Conservation (phyloP, 1,140 invertebrate genomes). For the Rhopalosiphum padi region DNA sequence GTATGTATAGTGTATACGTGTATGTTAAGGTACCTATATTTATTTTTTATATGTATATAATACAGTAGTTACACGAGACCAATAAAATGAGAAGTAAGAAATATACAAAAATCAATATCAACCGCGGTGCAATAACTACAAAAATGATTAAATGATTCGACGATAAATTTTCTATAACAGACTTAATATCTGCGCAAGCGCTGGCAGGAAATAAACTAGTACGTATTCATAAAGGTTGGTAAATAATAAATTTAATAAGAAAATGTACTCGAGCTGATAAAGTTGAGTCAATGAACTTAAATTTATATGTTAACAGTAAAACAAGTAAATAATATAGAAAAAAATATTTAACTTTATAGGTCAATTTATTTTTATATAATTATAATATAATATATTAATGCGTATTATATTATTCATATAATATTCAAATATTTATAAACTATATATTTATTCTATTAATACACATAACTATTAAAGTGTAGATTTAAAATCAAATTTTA, state of each 20-base stretch:
- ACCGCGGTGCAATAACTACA: neutral
- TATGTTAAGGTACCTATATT: neutral
- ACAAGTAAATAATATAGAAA: neutral
- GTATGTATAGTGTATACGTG: neutral
- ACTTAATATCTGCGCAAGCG: neutral
- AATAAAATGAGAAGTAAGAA: neutral
- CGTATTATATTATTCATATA: no score
- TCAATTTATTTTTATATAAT: neutral
- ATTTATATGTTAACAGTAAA: neutral
- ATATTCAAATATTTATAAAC: no score
- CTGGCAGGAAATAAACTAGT: neutral
- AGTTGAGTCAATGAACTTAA: neutral
- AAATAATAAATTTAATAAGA: neutral
- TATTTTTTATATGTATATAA: neutral
- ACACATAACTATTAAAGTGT: no score
- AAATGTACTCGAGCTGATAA: neutral
- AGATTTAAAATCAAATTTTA: no score
- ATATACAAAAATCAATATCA: neutral
- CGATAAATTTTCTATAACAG: constrained; percentile 11
- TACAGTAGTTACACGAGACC: neutral
- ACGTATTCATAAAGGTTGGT: neutral
- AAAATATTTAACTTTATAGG: neutral
- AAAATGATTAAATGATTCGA: constrained; percentile 30
- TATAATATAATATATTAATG: no score
- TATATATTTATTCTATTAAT: no score